phyloP scores from a whole-genome alignment of 2,113 vertebrate genomes.

The Rhinogobius similis region DNA sequence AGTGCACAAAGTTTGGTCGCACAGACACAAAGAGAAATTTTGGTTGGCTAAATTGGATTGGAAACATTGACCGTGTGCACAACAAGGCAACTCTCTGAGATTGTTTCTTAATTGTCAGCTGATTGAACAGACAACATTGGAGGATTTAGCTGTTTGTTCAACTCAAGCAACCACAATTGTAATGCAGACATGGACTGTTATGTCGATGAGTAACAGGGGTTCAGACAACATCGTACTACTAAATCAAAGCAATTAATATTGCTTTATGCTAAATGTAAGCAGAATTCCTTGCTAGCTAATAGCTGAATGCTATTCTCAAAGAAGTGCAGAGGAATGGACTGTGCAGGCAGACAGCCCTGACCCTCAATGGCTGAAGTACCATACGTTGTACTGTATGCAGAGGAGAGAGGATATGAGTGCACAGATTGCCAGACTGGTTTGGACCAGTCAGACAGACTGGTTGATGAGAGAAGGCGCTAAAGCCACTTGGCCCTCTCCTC shows the following conservation, averaged over 20 bases:
- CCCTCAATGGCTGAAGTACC: constrained; percentile 25
- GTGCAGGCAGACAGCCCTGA: background rate
- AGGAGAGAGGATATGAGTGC: constrained; percentile 24
- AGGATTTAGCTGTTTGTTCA: constrained; percentile 54
- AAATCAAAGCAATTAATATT: background rate
- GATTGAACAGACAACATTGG: constrained; percentile 40
- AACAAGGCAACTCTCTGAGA: constrained; percentile 42
- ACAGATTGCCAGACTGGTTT: constrained; percentile 51
- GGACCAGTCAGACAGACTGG: constrained; percentile 56
- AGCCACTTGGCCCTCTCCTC: constrained; percentile 64
- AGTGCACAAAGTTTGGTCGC: constrained; percentile 41
- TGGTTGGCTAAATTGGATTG: constrained; percentile 53
- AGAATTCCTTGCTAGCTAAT: background rate
- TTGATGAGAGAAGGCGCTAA: constrained; percentile 69
- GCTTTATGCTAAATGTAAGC: background rate
- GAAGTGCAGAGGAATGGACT: background rate
- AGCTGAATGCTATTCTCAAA: background rate
- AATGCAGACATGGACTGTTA: constrained; percentile 21
- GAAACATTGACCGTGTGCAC: constrained; percentile 63
- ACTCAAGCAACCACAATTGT: constrained; percentile 36
- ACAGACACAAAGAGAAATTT: too few relatives aligned
- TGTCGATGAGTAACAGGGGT: constrained; percentile 9
- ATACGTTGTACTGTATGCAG: constrained; percentile 19
- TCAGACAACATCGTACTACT: background rate
- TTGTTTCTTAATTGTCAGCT: constrained; percentile 53